Percentiles rank a stretch among this genome's conserved stretches.
These are phyloP conservation scores for Pangasius krempfi DNA, from an alignment of 2,797 vertebrate species.

Conservation along the genomic window DNA sequence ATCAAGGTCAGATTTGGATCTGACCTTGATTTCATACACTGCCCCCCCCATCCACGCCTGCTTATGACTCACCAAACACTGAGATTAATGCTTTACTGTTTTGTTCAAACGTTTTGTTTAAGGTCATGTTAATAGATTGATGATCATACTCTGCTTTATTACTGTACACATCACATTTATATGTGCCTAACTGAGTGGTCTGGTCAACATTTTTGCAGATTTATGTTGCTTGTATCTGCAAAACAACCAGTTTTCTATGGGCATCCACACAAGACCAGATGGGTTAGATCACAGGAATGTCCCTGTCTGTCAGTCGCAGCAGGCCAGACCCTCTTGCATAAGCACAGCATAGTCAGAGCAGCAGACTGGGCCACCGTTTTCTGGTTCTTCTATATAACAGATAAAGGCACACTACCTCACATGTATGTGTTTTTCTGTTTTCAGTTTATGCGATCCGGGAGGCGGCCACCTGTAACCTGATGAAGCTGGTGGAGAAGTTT, in stretches of 20 bases:
- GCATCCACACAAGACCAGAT: constrained; percentile 65
- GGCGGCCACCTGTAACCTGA: constrained; percentile 88
- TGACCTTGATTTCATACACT: neutral
- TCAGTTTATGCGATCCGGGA: constrained; percentile 89
- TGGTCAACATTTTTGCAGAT: neutral
- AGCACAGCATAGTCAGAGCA: constrained; percentile 57
- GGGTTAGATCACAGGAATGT: constrained; percentile 78
- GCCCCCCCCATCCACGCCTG: no score
- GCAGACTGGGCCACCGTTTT: neutral
- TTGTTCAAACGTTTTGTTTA: constrained; percentile 11
- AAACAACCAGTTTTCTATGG: neutral
- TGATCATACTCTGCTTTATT: neutral
- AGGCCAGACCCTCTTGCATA: constrained; percentile 67
- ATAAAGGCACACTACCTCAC: neutral
- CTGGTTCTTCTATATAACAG: neutral
- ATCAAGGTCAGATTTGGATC: neutral
- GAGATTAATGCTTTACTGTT: neutral
- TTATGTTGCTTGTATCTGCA: neutral
- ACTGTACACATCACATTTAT: neutral
- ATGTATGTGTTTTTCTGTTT: neutral
- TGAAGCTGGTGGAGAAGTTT: constrained; percentile 92
- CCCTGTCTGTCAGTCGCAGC: constrained; percentile 49
- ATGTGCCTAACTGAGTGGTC: neutral
- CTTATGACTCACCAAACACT: neutral
- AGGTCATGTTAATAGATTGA: neutral